Evolutionary conservation across 2,797 vertebrate species (phyloP).

Genomic region (Anas georgica): DNA sequence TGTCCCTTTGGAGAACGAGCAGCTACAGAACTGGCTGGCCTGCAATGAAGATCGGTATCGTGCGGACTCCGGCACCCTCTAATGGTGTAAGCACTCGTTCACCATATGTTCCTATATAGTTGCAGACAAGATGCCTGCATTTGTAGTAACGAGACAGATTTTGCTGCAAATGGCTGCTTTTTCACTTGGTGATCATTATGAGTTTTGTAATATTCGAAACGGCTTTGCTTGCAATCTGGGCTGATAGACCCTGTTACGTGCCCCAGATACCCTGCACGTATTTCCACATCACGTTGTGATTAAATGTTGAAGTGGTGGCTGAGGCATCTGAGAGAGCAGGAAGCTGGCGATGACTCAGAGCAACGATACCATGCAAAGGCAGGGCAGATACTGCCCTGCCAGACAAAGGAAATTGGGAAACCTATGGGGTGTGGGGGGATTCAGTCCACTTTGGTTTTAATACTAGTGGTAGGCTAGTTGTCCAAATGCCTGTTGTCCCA

Average conservation of each 20-base stretch:
- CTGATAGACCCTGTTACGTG: not conserved
- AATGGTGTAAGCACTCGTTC: not conserved
- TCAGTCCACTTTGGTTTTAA: not conserved
- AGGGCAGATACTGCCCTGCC: rapidly evolving
- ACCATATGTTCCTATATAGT: rapidly evolving
- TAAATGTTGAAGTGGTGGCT: not conserved
- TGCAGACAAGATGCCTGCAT: rapidly evolving
- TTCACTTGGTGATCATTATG: not conserved
- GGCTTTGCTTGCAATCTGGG: not conserved
- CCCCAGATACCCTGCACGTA: not conserved
- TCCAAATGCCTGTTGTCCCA: not conserved
- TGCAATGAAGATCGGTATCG: not conserved
- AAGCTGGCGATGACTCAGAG: not conserved
- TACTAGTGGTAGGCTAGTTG: not conserved
- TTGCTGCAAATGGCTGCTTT: not conserved
- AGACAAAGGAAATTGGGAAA: not conserved
- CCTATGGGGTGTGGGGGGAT: not conserved
- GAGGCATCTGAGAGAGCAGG: not conserved
- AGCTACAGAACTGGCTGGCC: not conserved
- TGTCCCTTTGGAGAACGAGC: rapidly evolving
- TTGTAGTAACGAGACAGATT: not conserved
- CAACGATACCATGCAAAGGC: not conserved
- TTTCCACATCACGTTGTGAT: not conserved
- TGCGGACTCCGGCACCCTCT: slow-evolving; percentile 62
- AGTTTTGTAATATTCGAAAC: not conserved